phyloP scores from a whole-genome alignment of 2,888 invertebrate species.

The Megalurothrips usitatus region DNA sequence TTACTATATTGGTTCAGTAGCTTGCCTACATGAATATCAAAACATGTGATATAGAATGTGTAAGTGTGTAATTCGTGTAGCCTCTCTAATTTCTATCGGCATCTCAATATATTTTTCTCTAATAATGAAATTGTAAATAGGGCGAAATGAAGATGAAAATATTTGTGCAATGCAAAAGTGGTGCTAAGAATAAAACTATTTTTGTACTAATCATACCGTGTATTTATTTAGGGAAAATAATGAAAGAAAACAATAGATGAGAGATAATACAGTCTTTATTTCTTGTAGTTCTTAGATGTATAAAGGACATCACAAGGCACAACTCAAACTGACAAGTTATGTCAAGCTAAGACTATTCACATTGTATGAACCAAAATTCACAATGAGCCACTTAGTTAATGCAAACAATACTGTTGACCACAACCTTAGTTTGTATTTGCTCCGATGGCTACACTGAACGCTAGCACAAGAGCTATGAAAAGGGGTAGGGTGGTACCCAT shows the following conservation, averaged over 20 bases:
- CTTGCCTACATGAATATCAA: too few species aligned
- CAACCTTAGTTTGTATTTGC: slow-evolving; percentile 4
- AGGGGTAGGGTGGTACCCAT: background rate
- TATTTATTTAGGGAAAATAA: background rate
- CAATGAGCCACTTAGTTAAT: background rate
- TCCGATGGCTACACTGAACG: too few species aligned
- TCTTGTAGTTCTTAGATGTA: background rate
- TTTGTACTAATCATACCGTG: background rate
- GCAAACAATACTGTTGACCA: background rate
- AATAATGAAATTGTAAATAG: background rate
- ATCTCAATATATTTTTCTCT: background rate
- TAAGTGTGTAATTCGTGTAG: too few species aligned
- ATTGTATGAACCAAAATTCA: too few species aligned
- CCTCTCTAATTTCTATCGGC: too few species aligned
- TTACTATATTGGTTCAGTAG: too few species aligned
- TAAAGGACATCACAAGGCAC: background rate
- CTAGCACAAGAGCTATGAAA: background rate
- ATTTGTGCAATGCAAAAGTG: background rate
- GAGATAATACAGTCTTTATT: background rate
- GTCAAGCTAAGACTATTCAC: background rate
- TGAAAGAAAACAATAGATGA: background rate
- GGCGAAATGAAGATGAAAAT: background rate
- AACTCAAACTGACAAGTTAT: too few species aligned
- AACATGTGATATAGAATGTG: too few species aligned
- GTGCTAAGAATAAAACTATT: background rate